Evolutionary conservation across 2,113 vertebrate species (phyloP), one percentile per base, ranked within the genome.

Genomic region (Opisthocomus hoazin): DNA sequence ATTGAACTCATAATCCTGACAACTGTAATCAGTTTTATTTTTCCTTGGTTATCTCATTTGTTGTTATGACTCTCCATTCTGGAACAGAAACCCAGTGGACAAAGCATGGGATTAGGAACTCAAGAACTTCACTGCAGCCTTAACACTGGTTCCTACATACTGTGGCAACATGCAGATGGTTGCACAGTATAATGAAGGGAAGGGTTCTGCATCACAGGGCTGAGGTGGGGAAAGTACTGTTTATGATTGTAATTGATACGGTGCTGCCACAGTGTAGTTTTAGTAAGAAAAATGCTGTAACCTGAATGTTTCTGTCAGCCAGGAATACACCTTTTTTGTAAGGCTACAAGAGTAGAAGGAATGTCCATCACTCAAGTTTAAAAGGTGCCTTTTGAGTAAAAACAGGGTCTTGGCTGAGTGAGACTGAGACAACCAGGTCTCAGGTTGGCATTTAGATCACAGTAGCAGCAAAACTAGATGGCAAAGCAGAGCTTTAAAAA

Each of bases 401-500:
- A 88, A 29, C 21, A 57, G 81, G 61, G 46, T 71, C 36, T 92
- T 68, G 69, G 36, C 86, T 83, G 37, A 75, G 71, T 83, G 39
- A 87, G 50, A 41, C 22, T 30, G n/a, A 80, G 23, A 43, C 1
- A 10, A 87, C 32, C 23, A 60, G 56, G 69, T 57, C 64, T 61
- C 56, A 76, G 7, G 24, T 11, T 75, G 64, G 74, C 37, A 79
- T 75, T 91, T 91, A 89, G 73, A 87, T 75, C 84, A 79, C 32
- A 82, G 57, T n/a, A 36, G 74, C 1, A 75, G 63, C 61, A 95
- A 89, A 95, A 84, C 57, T 36, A 92, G 71, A 93, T 91, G 84
- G 71, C 80, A 89, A 81, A 96, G 43, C 41, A 96, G 70, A 95
- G 39, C 61, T 91, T 89, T 93, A 48, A 82, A 94, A 94, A 96